Percentiles rank a stretch among this genome's conserved stretches.
Conservation (phyloP, 2,888 invertebrate species). For the Arrhopalites spinosus region DNA sequence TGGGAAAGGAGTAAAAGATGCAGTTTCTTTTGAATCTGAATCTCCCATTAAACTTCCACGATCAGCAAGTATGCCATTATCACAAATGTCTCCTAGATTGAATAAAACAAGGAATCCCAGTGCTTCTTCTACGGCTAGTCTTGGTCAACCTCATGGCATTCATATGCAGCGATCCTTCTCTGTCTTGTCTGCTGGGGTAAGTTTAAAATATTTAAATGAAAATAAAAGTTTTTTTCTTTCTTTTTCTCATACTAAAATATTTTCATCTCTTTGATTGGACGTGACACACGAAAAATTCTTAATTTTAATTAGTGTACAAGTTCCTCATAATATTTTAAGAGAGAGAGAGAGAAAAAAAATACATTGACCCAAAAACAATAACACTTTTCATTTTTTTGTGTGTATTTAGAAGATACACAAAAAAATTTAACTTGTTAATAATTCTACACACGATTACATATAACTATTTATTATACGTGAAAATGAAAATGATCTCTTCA, state of each 20-base stretch:
- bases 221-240: not conserved
- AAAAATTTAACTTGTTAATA: too few species aligned
- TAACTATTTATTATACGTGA: too few species aligned
- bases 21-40: not conserved
- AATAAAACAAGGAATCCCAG: conserved; percentile 11
- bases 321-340: too few species aligned
- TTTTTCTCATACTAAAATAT: not conserved
- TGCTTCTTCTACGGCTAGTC: conserved; percentile 18
- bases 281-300: too few species aligned
- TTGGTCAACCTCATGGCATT: conserved; percentile 36
- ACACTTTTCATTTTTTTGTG: not conserved
- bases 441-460: too few species aligned
- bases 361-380: not conserved
- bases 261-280: not conserved
- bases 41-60: conserved; percentile 43
- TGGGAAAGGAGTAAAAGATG: too few species aligned
- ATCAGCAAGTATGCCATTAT: conserved; percentile 53
- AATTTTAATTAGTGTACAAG: not conserved
- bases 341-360: not conserved
- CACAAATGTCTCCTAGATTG: conserved; percentile 26
- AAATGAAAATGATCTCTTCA: too few species aligned
- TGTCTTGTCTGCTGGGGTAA: conserved; percentile 53
- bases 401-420: too few species aligned
- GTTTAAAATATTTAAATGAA: conserved; percentile 13
- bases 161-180: conserved; percentile 55